Base-by-base conservation (phyloP, 2,113 vertebrate species). In the Oenanthe melanoleuca region DNA sequence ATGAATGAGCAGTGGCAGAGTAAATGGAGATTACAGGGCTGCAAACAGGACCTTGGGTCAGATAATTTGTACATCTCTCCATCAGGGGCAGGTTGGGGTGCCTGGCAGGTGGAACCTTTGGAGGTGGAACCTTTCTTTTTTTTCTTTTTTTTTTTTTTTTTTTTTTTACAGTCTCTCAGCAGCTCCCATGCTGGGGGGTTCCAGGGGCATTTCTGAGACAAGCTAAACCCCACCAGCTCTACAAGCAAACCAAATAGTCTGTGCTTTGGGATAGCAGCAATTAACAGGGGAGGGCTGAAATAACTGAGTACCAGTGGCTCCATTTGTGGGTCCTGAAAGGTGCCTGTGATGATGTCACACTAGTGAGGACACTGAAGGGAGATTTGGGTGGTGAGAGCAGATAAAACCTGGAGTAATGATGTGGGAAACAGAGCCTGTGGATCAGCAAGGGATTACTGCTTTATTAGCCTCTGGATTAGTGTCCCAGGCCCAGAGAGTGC, bases 401-500 rank as follows among this genome's bases (percentile, higher is more conserved):
- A 85, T 91, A 64, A 5, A 72, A 85, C 25, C 74, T 25, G 12
- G 45, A 91, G 53, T 44, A 66, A 77, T 80, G 60, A 77, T 21
- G 7, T 56, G 22, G 60, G 85, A 96, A 97, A 92, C 1, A 6
- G 67, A 96, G 72, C 93, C 75, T 50, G 38, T 0, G 0, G 37
- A 50, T 89, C 88, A 86, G 90, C n/a, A 37, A 66, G 22, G 74
- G 85, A 95, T 97, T 95, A 96, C 55, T 77, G 72, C 56, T 88
- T 96, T 94, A 80, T 92, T 95, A 86, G 56, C 49, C 37, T 88
- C 60, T 81, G 86, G 94, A 95, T 97, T 97, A 95, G 82, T 80
- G 87, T 90, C 71, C n/a, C 31, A 37, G 64, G 38, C 77, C 63
- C 61, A 34, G 82, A 79, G 56, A 42, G 60, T 65, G 69, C 53